Base-by-base conservation (phyloP, 2,797 vertebrate species). In the Sparus aurata region DNA sequence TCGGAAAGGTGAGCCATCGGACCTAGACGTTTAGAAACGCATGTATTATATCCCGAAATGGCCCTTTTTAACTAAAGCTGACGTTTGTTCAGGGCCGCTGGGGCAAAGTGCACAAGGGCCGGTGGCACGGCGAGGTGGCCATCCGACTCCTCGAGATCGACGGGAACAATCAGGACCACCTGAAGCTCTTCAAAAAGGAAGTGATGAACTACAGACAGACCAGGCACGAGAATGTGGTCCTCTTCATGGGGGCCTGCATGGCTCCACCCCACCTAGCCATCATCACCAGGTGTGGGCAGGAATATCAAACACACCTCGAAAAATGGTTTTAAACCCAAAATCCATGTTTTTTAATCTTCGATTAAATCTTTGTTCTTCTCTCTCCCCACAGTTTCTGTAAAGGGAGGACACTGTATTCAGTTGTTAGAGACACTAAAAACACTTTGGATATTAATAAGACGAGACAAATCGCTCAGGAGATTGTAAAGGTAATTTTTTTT, bases 141-240 rank as follows among this genome's bases (percentile, higher is more conserved):
- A 98, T 99, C 86, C 95, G 98, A 38, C 93, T 99, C 60, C 85
- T 99, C 64, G 97, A 99, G 93, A 99, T 99, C 0, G 98, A 99
- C 0, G 98, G 97, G n/a, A 98, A 98, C 95, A 99, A 99, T 72
- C 97, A 99, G 93, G 98, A 98, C 81, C 98, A 99, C 30, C 94
- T 99, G 87, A 99, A 99, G 92, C 96, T 99, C 71, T 99, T 99
- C 72, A 99, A 99, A 85, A 99, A 99, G 89, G 98, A 99, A 81
- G 98, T 99, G 94, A 99, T 99, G 98, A 99, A 99, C 92, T 99
- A 99, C 89, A 95, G 98, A 55, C 98, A 99, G 95, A 99, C 98
- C 0, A 94, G 98, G 67, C 98, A 99, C 0, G 98, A 99, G 95
- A 99, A 99, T 0, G 98, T 99, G 85, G 97, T 99, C 64, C 97